A percentile compares a stretch with the other conserved stretches of the same genome.
phyloP scores from a whole-genome alignment of 1,140 invertebrate genomes.

The Propsilocerus akamusi region DNA sequence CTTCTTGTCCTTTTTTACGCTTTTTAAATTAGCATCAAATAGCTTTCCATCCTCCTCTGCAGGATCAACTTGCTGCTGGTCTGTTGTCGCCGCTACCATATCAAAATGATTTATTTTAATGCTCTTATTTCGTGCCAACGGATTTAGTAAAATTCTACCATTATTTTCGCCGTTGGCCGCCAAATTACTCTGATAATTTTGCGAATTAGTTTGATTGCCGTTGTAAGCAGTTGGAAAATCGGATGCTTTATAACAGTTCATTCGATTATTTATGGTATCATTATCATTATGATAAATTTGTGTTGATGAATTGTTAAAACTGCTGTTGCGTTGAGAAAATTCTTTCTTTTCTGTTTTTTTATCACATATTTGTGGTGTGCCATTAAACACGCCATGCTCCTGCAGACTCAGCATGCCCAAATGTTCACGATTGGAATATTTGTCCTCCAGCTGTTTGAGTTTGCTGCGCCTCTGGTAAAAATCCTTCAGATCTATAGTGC shows the following conservation, averaged over 20 bases:
- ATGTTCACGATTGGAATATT: not conserved
- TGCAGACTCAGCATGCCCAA: not conserved
- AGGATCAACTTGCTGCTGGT: not conserved
- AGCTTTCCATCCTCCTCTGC: not conserved
- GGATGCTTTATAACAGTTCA: not conserved
- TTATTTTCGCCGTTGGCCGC: not conserved
- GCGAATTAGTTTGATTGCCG: not conserved
- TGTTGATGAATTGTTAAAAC: too few species aligned
- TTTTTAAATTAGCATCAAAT: not conserved
- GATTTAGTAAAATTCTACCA: too few species aligned
- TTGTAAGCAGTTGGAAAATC: not conserved
- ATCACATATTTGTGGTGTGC: too few species aligned
- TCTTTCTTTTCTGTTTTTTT: not conserved
- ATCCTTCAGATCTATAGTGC: not conserved
- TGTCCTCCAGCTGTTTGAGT: not conserved
- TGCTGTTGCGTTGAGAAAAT: not conserved
- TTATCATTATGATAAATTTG: too few species aligned
- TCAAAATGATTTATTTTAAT: not conserved
- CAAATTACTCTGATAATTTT: not conserved
- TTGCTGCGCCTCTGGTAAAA: not conserved
- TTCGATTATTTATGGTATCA: not conserved
- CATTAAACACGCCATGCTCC: not conserved
- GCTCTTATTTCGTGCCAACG: not conserved
- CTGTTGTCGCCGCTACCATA: not conserved
- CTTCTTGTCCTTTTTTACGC: not conserved